Evolutionary conservation across 37 sponge, comb jelly and placozoan genomes (phyloP).

Genomic region (Beroe ovata): DNA sequence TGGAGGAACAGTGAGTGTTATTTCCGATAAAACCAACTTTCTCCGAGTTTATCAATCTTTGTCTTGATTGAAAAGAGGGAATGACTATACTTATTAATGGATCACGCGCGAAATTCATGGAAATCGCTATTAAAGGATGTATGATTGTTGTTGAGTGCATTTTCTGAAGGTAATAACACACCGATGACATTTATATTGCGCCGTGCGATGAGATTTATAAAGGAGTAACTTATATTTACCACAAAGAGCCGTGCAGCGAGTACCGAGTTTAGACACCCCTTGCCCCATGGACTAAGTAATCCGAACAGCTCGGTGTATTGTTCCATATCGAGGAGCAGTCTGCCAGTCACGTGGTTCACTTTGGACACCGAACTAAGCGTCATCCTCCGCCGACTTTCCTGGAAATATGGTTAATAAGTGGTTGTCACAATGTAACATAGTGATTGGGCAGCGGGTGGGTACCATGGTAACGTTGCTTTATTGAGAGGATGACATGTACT

Average conservation of each 20-base stretch:
- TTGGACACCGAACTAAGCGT: not conserved
- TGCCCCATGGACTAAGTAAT: constrained; percentile 78
- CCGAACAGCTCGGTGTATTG: constrained; percentile 76
- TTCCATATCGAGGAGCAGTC: constrained; percentile 71
- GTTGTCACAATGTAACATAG: not conserved
- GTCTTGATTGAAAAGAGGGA: too few species aligned
- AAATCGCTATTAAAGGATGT: too few species aligned
- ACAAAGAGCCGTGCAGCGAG: constrained; percentile 27
- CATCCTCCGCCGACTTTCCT: constrained; percentile 47
- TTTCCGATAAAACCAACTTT: too few species aligned
- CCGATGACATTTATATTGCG: too few species aligned
- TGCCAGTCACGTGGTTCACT: constrained; percentile 27
- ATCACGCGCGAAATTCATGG: too few species aligned
- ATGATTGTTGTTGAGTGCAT: too few species aligned
- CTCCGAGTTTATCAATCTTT: too few species aligned
- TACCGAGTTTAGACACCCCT: constrained; percentile 61
- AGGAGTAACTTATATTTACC: too few species aligned
- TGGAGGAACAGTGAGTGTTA: not conserved
- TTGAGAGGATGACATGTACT: not conserved
- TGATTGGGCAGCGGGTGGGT: not conserved
- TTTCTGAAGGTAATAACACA: too few species aligned
- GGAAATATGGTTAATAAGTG: too few species aligned
- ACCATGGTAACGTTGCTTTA: not conserved
- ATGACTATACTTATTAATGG: too few species aligned
- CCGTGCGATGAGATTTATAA: too few species aligned